Percentiles rank a stretch among this genome's conserved stretches.
These are phyloP conservation scores for Paraplagusia blochii DNA, from an alignment of 2,113 vertebrate species.

Conservation along the genomic window DNA sequence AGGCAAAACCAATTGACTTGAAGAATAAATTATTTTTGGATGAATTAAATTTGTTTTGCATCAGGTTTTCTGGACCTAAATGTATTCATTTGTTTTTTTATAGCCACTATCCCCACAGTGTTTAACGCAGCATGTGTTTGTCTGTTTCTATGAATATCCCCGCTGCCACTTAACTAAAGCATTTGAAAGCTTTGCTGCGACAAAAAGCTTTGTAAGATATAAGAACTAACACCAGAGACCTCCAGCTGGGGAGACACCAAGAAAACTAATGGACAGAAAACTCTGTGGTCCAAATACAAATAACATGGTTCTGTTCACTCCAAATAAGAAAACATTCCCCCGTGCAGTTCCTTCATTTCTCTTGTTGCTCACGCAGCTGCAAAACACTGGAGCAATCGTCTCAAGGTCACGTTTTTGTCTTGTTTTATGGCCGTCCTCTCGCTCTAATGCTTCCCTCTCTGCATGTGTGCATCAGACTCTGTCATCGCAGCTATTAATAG, in stretches of 20 bases:
- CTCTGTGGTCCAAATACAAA: not conserved
- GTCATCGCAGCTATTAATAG: not conserved
- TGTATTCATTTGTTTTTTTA: not conserved
- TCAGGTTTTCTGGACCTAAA: too few relatives aligned
- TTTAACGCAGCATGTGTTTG: not conserved
- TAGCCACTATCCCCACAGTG: not conserved
- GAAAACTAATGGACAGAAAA: not conserved
- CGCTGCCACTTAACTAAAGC: not conserved
- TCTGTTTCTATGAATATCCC: not conserved
- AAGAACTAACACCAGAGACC: not conserved
- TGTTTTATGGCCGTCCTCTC: not conserved
- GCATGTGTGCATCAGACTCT: not conserved
- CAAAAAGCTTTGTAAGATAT: not conserved
- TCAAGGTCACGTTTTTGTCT: slow-evolving; percentile 3
- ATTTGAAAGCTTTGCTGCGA: not conserved
- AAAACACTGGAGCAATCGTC: not conserved
- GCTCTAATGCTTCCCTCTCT: not conserved
- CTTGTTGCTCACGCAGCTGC: not conserved
- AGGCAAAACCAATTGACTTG: too few relatives aligned
- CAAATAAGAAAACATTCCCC: not conserved
- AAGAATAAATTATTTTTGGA: too few relatives aligned
- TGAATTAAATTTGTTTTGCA: too few relatives aligned
- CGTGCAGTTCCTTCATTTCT: not conserved
- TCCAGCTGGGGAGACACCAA: not conserved
- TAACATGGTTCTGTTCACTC: not conserved